phyloP scores from a whole-genome alignment of 2,797 vertebrate genomes.

The Notolabrus celidotus region DNA sequence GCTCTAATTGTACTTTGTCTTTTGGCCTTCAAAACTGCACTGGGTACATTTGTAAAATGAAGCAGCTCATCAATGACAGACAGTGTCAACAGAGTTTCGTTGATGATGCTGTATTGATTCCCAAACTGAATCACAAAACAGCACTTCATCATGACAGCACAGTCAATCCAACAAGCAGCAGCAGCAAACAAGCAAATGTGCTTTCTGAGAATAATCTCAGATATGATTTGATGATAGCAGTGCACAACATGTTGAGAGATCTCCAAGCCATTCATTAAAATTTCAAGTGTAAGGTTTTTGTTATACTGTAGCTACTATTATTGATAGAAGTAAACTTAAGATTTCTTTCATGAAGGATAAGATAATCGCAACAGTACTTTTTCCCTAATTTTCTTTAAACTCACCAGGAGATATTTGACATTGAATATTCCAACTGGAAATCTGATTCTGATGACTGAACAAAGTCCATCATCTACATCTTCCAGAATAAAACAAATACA shows the following conservation, averaged over 20 bases:
- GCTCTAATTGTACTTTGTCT: constrained; percentile 32
- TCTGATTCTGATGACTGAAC: too few species aligned
- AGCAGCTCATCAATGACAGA: constrained; percentile 59
- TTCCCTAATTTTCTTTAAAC: too few species aligned
- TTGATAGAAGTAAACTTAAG: too few species aligned
- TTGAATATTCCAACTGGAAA: too few species aligned
- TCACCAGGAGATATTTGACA: too few species aligned
- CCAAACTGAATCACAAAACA: constrained; percentile 48
- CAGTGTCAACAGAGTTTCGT: constrained; percentile 46
- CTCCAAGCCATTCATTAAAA: neutral
- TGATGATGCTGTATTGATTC: constrained; percentile 64
- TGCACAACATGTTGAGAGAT: neutral
- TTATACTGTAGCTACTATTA: too few species aligned
- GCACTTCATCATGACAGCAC: constrained; percentile 42
- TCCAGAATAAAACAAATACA: too few species aligned
- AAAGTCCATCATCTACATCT: too few species aligned
- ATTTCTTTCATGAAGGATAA: too few species aligned
- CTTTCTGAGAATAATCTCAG: constrained; percentile 17
- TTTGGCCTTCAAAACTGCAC: constrained; percentile 33
- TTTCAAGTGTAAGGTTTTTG: too few species aligned
- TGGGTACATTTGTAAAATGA: constrained; percentile 51
- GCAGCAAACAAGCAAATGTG: constrained; percentile 27
- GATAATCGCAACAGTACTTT: too few species aligned
- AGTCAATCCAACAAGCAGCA: constrained; percentile 42
- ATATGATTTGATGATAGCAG: neutral